Conservation (phyloP, 2,113 vertebrate species). For the Lasiurus borealis region DNA sequence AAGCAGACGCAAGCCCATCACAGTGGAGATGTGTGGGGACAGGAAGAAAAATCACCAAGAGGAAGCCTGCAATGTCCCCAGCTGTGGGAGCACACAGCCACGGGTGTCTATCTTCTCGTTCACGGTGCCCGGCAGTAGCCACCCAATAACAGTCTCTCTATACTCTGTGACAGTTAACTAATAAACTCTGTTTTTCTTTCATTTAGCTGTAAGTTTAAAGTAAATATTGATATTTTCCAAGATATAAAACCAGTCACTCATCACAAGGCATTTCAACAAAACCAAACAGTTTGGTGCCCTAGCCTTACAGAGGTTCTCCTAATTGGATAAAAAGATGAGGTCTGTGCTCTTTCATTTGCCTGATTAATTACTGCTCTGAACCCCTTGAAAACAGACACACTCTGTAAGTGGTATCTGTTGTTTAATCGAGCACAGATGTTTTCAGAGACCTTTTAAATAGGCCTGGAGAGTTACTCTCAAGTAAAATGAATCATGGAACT, state of each 20-base stretch:
- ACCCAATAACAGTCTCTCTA: not conserved
- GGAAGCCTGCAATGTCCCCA: not conserved
- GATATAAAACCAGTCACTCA: conserved; percentile 75
- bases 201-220: conserved; percentile 74
- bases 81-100: not conserved
- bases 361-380: conserved; percentile 68
- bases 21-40: not conserved
- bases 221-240: conserved; percentile 80
- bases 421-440: conserved; percentile 76
- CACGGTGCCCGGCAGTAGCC: not conserved
- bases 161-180: conserved; percentile 60
- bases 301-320: conserved; percentile 65
- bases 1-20: not conserved
- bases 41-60: conserved; percentile 11
- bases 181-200: conserved; percentile 73
- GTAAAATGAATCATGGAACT: conserved; percentile 49
- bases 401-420: conserved; percentile 62
- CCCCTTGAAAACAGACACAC: conserved; percentile 52
- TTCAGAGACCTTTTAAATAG: conserved; percentile 57
- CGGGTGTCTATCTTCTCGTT: not conserved
- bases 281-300: conserved; percentile 70
- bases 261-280: conserved; percentile 66
- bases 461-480: conserved; percentile 43
- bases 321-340: conserved; percentile 77
- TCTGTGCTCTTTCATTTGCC: conserved; percentile 72